Conservation (phyloP, 2,888 invertebrate genomes). For the Caenorhabditis sinica region DNA sequence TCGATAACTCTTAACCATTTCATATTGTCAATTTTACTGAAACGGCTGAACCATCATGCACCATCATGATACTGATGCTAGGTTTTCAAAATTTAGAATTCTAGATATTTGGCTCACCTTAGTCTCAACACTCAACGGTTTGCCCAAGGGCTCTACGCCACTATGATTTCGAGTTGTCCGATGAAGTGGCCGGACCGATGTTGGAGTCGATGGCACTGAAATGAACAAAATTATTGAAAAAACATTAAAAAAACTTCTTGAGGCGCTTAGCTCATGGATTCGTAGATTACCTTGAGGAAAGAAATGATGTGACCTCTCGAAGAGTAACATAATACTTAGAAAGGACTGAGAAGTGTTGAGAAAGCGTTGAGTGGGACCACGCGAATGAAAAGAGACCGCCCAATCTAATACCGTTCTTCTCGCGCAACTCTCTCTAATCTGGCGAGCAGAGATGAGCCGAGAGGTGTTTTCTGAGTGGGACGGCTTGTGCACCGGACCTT, state of each 20-base stretch:
- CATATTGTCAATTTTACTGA: no score
- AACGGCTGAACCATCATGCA: no score
- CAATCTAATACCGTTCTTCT: constrained; percentile 39
- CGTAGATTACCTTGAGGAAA: constrained; percentile 36
- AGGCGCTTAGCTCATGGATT: neutral
- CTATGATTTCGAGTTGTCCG: constrained; percentile 49
- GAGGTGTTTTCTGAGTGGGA: constrained; percentile 52
- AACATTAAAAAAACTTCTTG: neutral
- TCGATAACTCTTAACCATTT: no score
- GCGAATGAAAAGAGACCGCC: constrained; percentile 18
- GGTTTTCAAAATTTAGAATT: neutral
- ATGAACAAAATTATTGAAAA: neutral
- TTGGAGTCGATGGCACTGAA: constrained; percentile 59
- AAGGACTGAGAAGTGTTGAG: constrained; percentile 8
- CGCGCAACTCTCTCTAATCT: constrained; percentile 60
- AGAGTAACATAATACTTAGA: constrained; percentile 41
- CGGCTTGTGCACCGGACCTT: constrained; percentile 44
- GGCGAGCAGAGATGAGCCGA: constrained; percentile 47
- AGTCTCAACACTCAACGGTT: constrained; percentile 54
- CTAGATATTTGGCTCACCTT: constrained; percentile 60
- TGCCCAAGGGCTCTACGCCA: constrained; percentile 31
- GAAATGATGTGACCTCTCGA: constrained; percentile 40
- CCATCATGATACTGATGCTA: no score
- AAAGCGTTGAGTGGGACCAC: no score
- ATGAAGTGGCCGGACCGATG: constrained; percentile 55